phyloP scores from a whole-genome alignment of 2,888 invertebrate species.

The Galerucella calmariensis region DNA sequence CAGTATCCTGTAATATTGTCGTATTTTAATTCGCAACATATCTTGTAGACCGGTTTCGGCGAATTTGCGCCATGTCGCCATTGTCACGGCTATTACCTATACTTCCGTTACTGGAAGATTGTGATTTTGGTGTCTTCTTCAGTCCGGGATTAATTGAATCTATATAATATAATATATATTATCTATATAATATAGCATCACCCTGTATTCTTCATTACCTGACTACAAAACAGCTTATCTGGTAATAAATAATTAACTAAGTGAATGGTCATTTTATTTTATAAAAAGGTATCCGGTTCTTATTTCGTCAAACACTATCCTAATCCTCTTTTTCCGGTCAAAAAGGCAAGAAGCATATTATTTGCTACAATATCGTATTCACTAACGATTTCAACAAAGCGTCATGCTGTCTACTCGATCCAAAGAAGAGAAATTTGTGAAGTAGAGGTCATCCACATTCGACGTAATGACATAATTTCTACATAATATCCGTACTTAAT shows the following conservation, averaged over 20 bases:
- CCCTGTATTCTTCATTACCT: background rate
- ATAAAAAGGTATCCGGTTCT: background rate
- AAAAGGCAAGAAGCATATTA: conserved; percentile 23
- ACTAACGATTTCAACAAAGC: conserved; percentile 38
- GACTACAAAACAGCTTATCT: background rate
- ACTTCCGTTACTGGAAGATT: too few species aligned
- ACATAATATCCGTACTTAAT: conserved; percentile 48
- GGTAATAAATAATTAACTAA: background rate
- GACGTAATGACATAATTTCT: conserved; percentile 53
- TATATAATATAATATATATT: too few species aligned
- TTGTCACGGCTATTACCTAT: too few species aligned
- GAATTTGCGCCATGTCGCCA: too few species aligned
- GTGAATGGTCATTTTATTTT: background rate
- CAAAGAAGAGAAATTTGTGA: conserved; percentile 52
- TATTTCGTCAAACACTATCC: conserved; percentile 21
- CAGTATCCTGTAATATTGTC: too few species aligned
- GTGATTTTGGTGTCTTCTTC: too few species aligned
- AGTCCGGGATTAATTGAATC: too few species aligned
- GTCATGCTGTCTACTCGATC: conserved; percentile 52
- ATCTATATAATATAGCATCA: background rate
- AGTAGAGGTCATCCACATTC: conserved; percentile 54
- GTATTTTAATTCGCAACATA: too few species aligned
- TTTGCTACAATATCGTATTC: conserved; percentile 23
- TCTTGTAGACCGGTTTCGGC: too few species aligned
- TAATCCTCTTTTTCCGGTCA: conserved; percentile 40